phyloP scores from a whole-genome alignment of 1,140 invertebrate genomes.

The Dendrolimus punctatus region DNA sequence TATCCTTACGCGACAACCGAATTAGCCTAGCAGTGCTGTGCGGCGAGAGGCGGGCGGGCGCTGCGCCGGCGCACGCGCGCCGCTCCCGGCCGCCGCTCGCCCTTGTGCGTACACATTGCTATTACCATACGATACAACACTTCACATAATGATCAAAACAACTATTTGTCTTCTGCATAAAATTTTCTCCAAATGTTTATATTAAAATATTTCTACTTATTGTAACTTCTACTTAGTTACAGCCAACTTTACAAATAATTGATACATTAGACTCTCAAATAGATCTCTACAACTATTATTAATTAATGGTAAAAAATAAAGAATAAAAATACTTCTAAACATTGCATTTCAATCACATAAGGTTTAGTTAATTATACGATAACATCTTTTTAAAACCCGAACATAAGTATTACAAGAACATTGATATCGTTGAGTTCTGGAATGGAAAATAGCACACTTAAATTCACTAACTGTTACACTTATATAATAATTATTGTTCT shows the following conservation, averaged over 20 bases:
- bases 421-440: conserved; percentile 71
- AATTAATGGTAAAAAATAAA: conserved; percentile 70
- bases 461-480: conserved; percentile 71
- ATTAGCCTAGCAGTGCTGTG: conserved; percentile 69
- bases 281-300: conserved; percentile 71
- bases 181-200: conserved; percentile 70
- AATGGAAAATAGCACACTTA: conserved; percentile 72
- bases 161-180: conserved; percentile 70
- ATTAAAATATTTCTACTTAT: conserved; percentile 71
- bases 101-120: conserved; percentile 66
- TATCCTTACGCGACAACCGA: conserved; percentile 67
- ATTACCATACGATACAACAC: conserved; percentile 52
- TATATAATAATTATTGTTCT: conserved; percentile 72
- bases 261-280: conserved; percentile 72
- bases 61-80: conserved; percentile 8
- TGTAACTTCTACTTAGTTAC: conserved; percentile 71
- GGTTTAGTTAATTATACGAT: conserved; percentile 69
- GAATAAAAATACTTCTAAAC: conserved; percentile 72
- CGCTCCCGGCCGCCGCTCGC: conserved; percentile 27
- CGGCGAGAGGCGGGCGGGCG: conserved; percentile 51
- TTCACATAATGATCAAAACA: conserved; percentile 69
- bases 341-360: conserved; percentile 72
- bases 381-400: conserved; percentile 70
- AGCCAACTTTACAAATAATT: conserved; percentile 72
- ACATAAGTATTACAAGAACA: conserved; percentile 70